Percentiles rank a stretch among this genome's conserved stretches.
Conservation (phyloP, 1,140 invertebrate genomes). For the Bombus superbus region DNA sequence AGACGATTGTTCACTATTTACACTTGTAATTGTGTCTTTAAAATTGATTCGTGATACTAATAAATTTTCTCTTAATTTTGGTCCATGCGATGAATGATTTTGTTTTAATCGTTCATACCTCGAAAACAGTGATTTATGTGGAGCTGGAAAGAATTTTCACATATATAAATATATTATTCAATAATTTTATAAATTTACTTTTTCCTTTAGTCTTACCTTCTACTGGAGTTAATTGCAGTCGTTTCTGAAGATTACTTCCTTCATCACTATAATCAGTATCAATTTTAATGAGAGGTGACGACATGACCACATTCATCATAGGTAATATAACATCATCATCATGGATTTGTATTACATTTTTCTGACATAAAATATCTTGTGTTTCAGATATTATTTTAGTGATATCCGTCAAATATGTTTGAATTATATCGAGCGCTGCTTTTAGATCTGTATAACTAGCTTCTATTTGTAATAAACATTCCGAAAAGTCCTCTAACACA, state of each 20-base stretch:
- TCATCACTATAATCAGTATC: slow-evolving; percentile 52
- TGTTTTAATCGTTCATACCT: slow-evolving; percentile 61
- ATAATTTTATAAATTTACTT: background rate
- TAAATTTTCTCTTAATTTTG: slow-evolving; percentile 58
- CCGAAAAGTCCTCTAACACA: slow-evolving; percentile 56
- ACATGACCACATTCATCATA: slow-evolving; percentile 65
- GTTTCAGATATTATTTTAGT: slow-evolving; percentile 15
- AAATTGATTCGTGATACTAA: slow-evolving; percentile 71
- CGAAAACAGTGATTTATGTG: slow-evolving; percentile 72
- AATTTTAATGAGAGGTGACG: slow-evolving; percentile 72
- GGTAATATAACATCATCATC: slow-evolving; percentile 24
- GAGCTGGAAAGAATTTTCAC: slow-evolving; percentile 52
- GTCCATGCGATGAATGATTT: slow-evolving; percentile 16
- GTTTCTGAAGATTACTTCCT: slow-evolving; percentile 54
- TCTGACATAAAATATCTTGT: slow-evolving; percentile 26
- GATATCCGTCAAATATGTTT: slow-evolving; percentile 44
- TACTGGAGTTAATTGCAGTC: slow-evolving; percentile 72
- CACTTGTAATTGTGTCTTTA: slow-evolving; percentile 62
- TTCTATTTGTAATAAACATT: slow-evolving; percentile 68
- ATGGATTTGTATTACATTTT: slow-evolving; percentile 14
- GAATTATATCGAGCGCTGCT: slow-evolving; percentile 55
- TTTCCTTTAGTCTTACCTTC: slow-evolving; percentile 59
- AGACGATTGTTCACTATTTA: slow-evolving; percentile 49
- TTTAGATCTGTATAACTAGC: slow-evolving; percentile 65
- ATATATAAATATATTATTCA: slow-evolving; percentile 5